A percentile compares a stretch with the other conserved stretches of the same genome.
Evolutionary conservation across 2,113 vertebrate genomes (phyloP).

Genomic region (Pontoporia blainvillei): DNA sequence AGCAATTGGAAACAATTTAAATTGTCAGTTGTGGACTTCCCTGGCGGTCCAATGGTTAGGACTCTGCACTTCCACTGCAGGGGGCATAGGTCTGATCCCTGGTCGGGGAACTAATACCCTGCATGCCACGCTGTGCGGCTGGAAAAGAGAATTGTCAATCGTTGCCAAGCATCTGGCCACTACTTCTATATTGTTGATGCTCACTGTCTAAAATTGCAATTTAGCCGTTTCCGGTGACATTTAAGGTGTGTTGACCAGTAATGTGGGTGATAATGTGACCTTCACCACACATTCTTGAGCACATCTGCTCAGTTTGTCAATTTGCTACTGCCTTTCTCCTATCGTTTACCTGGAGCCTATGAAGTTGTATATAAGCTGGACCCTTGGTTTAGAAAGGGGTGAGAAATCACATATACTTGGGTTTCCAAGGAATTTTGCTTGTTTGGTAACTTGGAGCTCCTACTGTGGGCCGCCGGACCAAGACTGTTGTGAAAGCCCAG

Average conservation of each 20-base stretch:
- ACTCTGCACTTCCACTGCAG: too few relatives aligned
- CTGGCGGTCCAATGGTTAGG: too few relatives aligned
- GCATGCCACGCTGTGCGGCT: too few relatives aligned
- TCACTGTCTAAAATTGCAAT: slow-evolving; percentile 26
- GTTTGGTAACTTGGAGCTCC: background rate
- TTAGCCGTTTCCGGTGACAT: slow-evolving; percentile 40
- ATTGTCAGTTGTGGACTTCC: slow-evolving; percentile 52
- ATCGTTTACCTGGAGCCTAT: background rate
- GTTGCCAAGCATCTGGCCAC: slow-evolving; percentile 65
- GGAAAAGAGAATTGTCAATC: slow-evolving; percentile 55
- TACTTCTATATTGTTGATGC: slow-evolving; percentile 49
- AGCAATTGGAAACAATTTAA: slow-evolving; percentile 69
- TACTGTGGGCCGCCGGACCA: background rate
- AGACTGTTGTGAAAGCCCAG: background rate
- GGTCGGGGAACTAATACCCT: too few relatives aligned
- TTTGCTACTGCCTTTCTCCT: background rate
- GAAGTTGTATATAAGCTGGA: background rate
- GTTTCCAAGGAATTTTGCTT: background rate
- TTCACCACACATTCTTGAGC: background rate
- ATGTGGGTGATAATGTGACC: background rate
- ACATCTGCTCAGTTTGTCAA: background rate
- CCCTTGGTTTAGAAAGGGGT: background rate
- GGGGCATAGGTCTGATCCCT: too few relatives aligned
- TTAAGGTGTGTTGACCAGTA: slow-evolving; percentile 5
- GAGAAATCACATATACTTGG: background rate